Base-by-base conservation (phyloP, 1,140 invertebrate genomes). In the Acromyrmex heyeri region DNA sequence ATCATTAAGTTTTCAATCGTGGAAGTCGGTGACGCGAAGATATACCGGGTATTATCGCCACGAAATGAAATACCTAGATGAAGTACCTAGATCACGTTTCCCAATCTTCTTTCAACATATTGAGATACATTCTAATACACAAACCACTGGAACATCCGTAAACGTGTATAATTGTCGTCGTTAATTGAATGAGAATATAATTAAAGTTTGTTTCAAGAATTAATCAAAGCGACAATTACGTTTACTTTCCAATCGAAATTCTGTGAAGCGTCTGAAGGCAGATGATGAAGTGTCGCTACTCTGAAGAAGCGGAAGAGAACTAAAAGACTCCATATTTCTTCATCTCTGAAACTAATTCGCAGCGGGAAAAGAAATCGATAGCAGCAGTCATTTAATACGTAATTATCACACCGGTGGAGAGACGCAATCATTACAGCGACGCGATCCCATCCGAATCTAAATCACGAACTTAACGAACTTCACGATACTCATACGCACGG, bases 1-100 rank as follows among this genome's bases (percentile, higher is more conserved):
- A 48, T 27, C 76, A 64, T 90, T 89, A 82, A 89, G 64, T 64
- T 83, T 21, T 48, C 78, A 57, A 44, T 81, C 2, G 50, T 30
- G 57, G 38, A 69, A 87, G 53, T 21, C 65, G 18, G 50, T 24
- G 44, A 48, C 24, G 24, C 30, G 65, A 38, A 50, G 16, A 72
- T 48, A 21, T 53, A n/a, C 44, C 55, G 27, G 18, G n/a, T 57
- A 78, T 55, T 77, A 53, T 87, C 65, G 48, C 8, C 62, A n/a
- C 16, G 10, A 69, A 53, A 61, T 38, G 30, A 69, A 57, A 78
- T 7, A 27, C 55, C 24, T 24, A 24, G 24, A 24, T 24, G 24
- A 24, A 18, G 69, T 24, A 12, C 27, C 62, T 14, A 7, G 27
- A 34, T n/a, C 48, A 38, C 18, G 18, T 83, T 83, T 30, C 24